Evolutionary conservation across 2,888 invertebrate species (phyloP).

Genomic region (Cantharis flavilabris): DNA sequence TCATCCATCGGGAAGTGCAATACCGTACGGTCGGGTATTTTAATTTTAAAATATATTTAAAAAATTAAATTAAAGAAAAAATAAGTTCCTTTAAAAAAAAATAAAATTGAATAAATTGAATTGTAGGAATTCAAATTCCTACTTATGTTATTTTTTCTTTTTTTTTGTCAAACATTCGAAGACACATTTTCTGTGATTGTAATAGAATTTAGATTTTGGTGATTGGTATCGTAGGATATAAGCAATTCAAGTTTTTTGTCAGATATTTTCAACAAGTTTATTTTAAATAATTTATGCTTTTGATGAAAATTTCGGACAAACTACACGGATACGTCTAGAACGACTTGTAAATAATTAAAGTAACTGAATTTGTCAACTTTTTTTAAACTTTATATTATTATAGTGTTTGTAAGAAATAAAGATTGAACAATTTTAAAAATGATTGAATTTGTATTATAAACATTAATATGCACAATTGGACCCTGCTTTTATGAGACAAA

Average conservation of each 20-base stretch:
- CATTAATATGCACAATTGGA: no score
- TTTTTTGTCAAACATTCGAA: no score
- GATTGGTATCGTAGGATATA: background rate
- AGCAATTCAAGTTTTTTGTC: background rate
- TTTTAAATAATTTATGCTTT: background rate
- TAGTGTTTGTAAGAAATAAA: background rate
- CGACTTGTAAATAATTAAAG: background rate
- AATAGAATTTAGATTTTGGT: background rate
- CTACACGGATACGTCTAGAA: background rate
- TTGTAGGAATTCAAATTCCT: background rate
- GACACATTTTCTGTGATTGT: background rate
- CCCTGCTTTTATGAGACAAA: no score
- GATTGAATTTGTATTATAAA: no score
- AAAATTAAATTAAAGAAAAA: background rate
- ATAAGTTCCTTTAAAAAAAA: background rate
- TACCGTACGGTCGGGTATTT: constrained; percentile 36
- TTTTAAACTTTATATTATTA: background rate
- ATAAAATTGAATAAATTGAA: background rate
- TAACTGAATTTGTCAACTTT: background rate
- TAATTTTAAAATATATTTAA: constrained; percentile 3
- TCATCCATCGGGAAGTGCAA: constrained; percentile 46
- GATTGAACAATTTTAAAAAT: background rate
- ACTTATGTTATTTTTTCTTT: background rate
- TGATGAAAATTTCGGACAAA: constrained; percentile 1
- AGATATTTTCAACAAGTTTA: background rate